These are phyloP conservation scores for Kryptolebias marmoratus DNA, from an alignment of 2,113 vertebrate genomes.

Conservation along the genomic window DNA sequence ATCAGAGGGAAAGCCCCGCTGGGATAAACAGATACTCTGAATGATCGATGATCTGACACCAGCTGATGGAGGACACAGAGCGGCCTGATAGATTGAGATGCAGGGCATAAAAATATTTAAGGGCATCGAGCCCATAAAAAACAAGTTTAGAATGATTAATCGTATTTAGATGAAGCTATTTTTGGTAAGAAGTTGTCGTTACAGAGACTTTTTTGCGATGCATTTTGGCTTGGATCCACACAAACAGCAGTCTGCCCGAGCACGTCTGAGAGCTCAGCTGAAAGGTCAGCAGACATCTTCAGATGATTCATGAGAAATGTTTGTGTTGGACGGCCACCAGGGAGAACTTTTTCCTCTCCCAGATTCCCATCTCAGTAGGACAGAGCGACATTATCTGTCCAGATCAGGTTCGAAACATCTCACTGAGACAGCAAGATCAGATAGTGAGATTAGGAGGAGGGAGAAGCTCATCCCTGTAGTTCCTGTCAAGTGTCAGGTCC, in stretches of 20 bases:
- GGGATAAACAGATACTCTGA: conserved; percentile 51
- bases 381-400: conserved; percentile 43
- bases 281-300: conserved; percentile 19
- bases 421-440: conserved; percentile 57
- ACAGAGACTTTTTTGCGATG: not conserved
- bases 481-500: conserved; percentile 37
- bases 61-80: not conserved
- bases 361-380: conserved; percentile 40
- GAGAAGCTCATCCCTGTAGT: conserved; percentile 33
- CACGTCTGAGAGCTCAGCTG: not conserved
- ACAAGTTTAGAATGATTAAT: conserved; percentile 2
- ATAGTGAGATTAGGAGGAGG: conserved; percentile 17
- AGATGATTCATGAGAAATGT: conserved; percentile 12
- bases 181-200: not conserved
- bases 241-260: not conserved
- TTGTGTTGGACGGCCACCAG: conserved; percentile 31
- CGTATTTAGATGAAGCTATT: conserved; percentile 3
- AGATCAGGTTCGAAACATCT: conserved; percentile 65
- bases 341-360: not conserved
- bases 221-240: not conserved
- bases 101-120: conserved; percentile 24
- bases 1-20: conserved; percentile 37
- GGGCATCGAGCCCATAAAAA: conserved; percentile 9
- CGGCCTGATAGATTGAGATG: not conserved
- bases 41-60: conserved; percentile 56